These are phyloP conservation scores for Platorchestia sp. DNA, from an alignment of 1,140 invertebrate genomes.

Conservation along the genomic window DNA sequence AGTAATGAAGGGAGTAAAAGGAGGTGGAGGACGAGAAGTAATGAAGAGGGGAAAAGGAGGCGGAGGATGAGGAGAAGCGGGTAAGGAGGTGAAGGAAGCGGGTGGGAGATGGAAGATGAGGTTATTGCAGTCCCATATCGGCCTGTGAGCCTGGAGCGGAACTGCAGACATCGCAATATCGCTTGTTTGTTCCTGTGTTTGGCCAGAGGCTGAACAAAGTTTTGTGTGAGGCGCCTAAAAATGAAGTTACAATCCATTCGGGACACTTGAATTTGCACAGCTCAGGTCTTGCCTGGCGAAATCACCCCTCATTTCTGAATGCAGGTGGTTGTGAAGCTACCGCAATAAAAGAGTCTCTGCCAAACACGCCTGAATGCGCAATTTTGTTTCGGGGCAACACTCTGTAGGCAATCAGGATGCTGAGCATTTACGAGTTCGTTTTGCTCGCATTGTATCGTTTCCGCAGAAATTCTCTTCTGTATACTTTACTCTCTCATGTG, in stretches of 20 bases:
- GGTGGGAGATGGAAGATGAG: background rate
- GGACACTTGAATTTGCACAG: background rate
- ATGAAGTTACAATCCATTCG: background rate
- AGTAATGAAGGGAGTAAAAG: too few species aligned
- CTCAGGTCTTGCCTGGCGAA: background rate
- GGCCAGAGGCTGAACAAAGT: background rate
- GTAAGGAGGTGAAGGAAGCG: background rate
- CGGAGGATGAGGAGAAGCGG: too few species aligned
- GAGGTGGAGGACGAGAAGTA: too few species aligned
- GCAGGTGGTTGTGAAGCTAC: background rate
- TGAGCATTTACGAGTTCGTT: too few species aligned
- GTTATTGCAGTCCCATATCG: background rate
- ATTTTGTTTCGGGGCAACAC: background rate
- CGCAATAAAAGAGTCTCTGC: background rate
- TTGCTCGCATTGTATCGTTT: too few species aligned
- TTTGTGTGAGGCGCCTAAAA: background rate
- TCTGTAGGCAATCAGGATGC: background rate
- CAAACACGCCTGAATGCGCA: too few species aligned
- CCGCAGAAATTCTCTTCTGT: too few species aligned
- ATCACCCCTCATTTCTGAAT: background rate
- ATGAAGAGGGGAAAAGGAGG: too few species aligned
- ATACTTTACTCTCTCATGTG: too few species aligned
- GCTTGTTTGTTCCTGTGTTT: background rate
- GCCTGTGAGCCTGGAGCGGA: background rate
- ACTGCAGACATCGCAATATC: background rate